phyloP scores from a whole-genome alignment of 2,888 invertebrate genomes.

The Limnephilus lunatus region DNA sequence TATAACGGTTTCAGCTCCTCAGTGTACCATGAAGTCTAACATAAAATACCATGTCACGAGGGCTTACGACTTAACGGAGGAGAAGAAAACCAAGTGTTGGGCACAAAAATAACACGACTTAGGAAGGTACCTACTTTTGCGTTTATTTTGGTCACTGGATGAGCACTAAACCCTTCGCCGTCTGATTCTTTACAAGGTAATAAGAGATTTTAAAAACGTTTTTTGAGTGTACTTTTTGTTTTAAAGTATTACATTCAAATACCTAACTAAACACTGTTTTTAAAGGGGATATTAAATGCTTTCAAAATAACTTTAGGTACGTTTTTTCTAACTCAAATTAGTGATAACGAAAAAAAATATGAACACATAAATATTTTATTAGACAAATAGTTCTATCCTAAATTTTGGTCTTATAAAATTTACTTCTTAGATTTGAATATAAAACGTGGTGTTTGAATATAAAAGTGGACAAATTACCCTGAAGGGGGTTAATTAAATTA shows the following conservation, averaged over 20 bases:
- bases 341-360: no score
- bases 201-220: background rate
- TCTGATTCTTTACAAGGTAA: background rate
- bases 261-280: no score
- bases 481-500: no score
- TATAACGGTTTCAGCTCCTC: background rate
- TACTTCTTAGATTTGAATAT: no score
- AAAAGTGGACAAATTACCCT: no score
- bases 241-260: background rate
- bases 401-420: no score
- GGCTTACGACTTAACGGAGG: constrained; percentile 45
- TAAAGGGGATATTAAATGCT: no score
- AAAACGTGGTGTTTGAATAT: no score
- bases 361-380: no score
- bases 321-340: no score
- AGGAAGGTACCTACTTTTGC: constrained; percentile 50
- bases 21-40: background rate
- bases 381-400: no score
- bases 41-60: constrained; percentile 59
- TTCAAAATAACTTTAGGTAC: no score
- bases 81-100: constrained; percentile 55
- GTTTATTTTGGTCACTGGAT: constrained; percentile 60
- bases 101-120: constrained; percentile 57
- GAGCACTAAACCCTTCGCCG: constrained; percentile 8
- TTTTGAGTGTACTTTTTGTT: background rate